Conservation (phyloP, 2,113 vertebrate species). For the Dissostichus mawsoni region DNA sequence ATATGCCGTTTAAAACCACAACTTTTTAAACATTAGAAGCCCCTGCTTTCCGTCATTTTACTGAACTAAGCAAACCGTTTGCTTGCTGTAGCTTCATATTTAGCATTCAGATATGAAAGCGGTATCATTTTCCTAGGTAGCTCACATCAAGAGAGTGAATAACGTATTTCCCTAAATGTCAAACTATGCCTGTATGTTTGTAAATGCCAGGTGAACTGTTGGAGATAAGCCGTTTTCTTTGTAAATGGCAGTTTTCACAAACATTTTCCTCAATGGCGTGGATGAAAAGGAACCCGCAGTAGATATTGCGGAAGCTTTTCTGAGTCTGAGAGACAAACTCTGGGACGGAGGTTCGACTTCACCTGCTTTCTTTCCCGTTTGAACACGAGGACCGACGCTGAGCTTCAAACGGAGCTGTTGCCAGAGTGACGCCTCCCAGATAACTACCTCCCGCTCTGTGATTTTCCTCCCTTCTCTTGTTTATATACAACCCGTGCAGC, state of each 20-base stretch:
- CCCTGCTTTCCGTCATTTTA: no score
- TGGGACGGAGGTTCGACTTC: constrained; percentile 16
- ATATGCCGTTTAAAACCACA: neutral
- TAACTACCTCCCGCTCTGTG: constrained; percentile 65
- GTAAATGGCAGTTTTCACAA: neutral
- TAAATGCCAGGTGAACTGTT: neutral
- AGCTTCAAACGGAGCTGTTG: constrained; percentile 53
- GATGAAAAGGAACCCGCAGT: constrained; percentile 32
- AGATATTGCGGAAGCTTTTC: constrained; percentile 21
- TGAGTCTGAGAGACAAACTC: constrained; percentile 49
- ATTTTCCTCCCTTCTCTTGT: constrained; percentile 51
- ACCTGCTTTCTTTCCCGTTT: constrained; percentile 53
- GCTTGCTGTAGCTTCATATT: no score
- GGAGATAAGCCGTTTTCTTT: neutral
- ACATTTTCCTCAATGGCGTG: neutral
- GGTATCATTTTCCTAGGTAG: neutral
- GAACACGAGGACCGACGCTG: constrained; percentile 59
- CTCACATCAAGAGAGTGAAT: neutral
- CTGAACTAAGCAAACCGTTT: neutral
- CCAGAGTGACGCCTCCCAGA: constrained; percentile 62
- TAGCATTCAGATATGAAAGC: no score
- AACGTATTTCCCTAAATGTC: neutral
- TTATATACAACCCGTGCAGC: constrained; percentile 7
- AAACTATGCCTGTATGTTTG: neutral
- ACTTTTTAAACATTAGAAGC: neutral